These are phyloP conservation scores for Labroides dimidiatus DNA, from an alignment of 2,797 vertebrate species.

Conservation along the genomic window DNA sequence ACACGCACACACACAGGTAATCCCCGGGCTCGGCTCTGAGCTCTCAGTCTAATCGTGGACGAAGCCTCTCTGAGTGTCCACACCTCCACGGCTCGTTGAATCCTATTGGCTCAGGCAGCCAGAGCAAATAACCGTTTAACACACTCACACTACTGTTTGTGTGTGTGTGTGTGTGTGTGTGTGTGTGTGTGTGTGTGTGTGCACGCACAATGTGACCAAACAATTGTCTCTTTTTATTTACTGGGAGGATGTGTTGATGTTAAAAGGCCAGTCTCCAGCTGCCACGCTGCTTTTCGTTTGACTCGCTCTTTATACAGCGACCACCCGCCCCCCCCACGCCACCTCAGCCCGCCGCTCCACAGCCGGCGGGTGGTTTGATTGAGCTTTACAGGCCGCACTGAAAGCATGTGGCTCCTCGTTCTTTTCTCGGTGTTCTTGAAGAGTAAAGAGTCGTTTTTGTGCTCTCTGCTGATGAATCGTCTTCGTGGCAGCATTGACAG, in stretches of 20 bases:
- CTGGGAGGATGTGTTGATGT: slow-evolving; percentile 54
- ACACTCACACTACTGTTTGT: slow-evolving; percentile 38
- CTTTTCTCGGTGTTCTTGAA: slow-evolving; percentile 21
- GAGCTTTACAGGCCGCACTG: slow-evolving; percentile 31
- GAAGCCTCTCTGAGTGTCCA: slow-evolving; percentile 67
- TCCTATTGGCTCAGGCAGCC: slow-evolving; percentile 80
- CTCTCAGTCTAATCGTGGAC: slow-evolving; percentile 65
- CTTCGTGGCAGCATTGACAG: slow-evolving; percentile 8
- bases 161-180: slow-evolving; percentile 6
- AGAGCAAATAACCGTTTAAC: slow-evolving; percentile 79
- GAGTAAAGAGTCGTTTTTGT: background rate
- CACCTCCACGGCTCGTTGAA: slow-evolving; percentile 74
- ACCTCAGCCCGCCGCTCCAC: background rate
- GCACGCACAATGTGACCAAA: slow-evolving; percentile 56
- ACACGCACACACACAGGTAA: slow-evolving; percentile 55
- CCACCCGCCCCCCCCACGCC: background rate
- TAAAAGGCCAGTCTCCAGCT: slow-evolving; percentile 53
- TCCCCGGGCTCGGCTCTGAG: slow-evolving; percentile 67
- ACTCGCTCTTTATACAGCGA: slow-evolving; percentile 37
- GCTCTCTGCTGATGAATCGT: slow-evolving; percentile 29
- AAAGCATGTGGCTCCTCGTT: slow-evolving; percentile 3
- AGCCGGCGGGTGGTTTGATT: slow-evolving; percentile 33
- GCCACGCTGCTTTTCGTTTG: slow-evolving; percentile 51
- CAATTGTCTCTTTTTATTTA: slow-evolving; percentile 68
- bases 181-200: slow-evolving; percentile 24